Evolutionary conservation across 2,113 vertebrate species (phyloP).

Genomic region (Recurvirostra avosetta): DNA sequence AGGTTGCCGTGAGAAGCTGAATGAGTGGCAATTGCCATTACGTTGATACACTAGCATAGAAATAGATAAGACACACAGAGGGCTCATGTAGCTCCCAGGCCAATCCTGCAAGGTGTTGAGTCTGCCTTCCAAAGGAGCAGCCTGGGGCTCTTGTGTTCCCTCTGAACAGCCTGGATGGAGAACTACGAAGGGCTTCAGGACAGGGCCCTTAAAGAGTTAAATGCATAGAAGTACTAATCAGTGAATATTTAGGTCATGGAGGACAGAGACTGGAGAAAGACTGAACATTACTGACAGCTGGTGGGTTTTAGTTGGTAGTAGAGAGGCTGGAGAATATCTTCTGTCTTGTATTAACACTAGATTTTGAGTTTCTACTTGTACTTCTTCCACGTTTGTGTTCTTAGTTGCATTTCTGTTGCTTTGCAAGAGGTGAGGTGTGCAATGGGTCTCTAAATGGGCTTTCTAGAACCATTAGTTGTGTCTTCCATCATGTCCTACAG

Average conservation of each 20-base stretch:
- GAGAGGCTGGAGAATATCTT: neutral
- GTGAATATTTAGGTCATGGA: conserved; percentile 33
- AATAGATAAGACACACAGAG: neutral
- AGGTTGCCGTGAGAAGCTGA: fast-evolving
- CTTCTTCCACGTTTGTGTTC: neutral
- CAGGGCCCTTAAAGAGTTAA: neutral
- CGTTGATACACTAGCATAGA: neutral
- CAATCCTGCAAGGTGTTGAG: neutral
- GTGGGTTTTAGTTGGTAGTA: neutral
- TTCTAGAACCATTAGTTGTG: neutral
- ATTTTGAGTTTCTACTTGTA: neutral
- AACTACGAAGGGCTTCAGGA: neutral
- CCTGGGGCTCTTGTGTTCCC: neutral
- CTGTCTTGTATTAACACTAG: neutral
- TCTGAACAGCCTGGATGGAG: neutral
- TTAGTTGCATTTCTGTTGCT: neutral
- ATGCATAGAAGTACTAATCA: neutral
- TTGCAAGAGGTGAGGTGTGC: neutral
- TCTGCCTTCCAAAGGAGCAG: neutral
- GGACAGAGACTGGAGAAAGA: neutral
- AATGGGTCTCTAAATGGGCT: neutral
- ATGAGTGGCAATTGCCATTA: neutral
- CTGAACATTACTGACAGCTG: neutral
- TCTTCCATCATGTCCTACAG: neutral
- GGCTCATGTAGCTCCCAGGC: neutral